These are phyloP conservation scores for Cerastoderma edule DNA, from an alignment of 2,888 invertebrate genomes.

Conservation along the genomic window DNA sequence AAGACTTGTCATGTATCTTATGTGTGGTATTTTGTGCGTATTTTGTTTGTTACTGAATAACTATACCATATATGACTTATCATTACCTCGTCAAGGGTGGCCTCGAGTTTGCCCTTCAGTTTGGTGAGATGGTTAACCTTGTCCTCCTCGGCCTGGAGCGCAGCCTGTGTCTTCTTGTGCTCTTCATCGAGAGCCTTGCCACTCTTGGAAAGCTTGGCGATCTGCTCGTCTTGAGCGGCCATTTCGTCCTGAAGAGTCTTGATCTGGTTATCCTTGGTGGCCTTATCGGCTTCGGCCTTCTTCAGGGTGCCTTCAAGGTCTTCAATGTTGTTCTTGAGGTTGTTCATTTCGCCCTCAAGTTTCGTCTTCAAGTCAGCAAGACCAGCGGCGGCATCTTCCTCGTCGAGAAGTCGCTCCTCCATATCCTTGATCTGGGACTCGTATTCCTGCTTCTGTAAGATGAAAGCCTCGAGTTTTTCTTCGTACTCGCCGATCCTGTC, in stretches of 20 bases:
- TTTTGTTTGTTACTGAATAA: neutral
- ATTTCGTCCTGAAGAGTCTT: conserved; percentile 93
- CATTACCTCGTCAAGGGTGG: conserved; percentile 93
- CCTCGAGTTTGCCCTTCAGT: conserved; percentile 98
- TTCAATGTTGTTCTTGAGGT: conserved; percentile 98
- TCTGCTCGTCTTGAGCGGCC: conserved; percentile 98
- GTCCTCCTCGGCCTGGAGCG: conserved; percentile 94
- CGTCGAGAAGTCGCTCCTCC: conserved; percentile 97
- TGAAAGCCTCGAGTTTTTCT: conserved; percentile 96
- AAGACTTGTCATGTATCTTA: too few relatives aligned
- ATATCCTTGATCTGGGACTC: conserved; percentile 97
- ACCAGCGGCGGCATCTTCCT: conserved; percentile 98
- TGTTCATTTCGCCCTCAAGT: conserved; percentile 96
- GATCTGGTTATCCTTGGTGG: conserved; percentile 99
- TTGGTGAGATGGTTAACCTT: conserved; percentile 99
- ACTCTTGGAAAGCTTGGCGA: conserved; percentile 99
- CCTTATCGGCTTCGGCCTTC: conserved; percentile 94
- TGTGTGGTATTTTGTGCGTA: too few relatives aligned
- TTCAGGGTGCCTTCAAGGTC: conserved; percentile 94
- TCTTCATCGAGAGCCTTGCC: conserved; percentile 98
- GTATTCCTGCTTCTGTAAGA: conserved; percentile 97
- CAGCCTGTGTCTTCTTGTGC: conserved; percentile 83
- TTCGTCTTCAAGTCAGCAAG: conserved; percentile 98
- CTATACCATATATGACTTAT: neutral
- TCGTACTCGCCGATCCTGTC: conserved; percentile 95